These are phyloP conservation scores for Etheostoma cragini DNA, from an alignment of 2,113 vertebrate species.

Conservation along the genomic window DNA sequence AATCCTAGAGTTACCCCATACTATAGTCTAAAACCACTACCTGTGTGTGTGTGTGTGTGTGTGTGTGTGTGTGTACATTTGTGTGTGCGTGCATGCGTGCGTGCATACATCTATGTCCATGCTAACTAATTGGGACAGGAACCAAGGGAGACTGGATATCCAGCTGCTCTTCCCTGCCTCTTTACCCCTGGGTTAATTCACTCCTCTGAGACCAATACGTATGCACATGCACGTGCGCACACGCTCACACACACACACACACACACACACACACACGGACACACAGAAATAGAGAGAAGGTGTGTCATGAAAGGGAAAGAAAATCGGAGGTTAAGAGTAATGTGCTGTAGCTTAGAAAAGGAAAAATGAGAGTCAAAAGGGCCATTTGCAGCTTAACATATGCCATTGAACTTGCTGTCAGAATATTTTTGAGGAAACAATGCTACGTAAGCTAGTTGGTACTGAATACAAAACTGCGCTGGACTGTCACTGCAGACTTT, in stretches of 20 bases:
- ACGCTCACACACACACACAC: slow-evolving; percentile 2
- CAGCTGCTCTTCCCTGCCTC: slow-evolving; percentile 72
- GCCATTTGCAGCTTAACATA: slow-evolving; percentile 50
- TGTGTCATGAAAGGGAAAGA: neutral
- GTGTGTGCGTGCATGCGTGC: neutral
- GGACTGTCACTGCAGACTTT: slow-evolving; percentile 4
- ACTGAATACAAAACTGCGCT: slow-evolving; percentile 34
- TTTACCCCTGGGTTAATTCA: slow-evolving; percentile 66
- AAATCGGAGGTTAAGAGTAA: slow-evolving; percentile 28
- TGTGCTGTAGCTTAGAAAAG: slow-evolving; percentile 28
- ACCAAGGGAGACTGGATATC: slow-evolving; percentile 74
- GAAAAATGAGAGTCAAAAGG: slow-evolving; percentile 41
- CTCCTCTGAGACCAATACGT: slow-evolving; percentile 59
- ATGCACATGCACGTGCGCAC: neutral
- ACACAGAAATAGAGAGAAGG: neutral
- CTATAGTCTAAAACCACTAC: neutral
- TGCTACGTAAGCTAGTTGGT: neutral
- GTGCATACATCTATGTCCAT: slow-evolving; percentile 31
- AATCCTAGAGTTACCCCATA: neutral
- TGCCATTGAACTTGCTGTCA: slow-evolving; percentile 34
- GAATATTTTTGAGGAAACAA: slow-evolving; percentile 50
- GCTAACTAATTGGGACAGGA: slow-evolving; percentile 77
- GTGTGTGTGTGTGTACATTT: neutral
- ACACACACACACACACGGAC: slow-evolving; percentile 10
- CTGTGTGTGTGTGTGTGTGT: neutral